Conservation (phyloP, 2,797 vertebrate species). For the Capromys pilorides region DNA sequence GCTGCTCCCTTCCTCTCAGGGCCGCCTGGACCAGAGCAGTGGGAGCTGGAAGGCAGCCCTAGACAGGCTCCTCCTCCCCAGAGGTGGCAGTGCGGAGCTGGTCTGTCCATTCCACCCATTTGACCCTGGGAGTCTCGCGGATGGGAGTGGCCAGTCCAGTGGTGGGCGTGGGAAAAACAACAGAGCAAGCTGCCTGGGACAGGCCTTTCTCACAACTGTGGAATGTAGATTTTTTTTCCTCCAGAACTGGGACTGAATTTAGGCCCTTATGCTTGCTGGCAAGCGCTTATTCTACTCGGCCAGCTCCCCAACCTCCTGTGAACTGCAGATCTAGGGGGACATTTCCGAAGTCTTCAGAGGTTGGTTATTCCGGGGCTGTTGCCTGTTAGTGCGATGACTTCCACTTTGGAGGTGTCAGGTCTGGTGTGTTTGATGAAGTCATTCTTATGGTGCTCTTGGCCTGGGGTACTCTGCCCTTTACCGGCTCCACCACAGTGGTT, state of each 20-base stretch:
- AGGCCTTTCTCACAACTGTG: neutral
- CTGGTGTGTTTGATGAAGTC: neutral
- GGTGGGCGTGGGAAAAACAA: neutral
- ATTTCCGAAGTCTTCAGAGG: neutral
- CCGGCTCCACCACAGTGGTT: neutral
- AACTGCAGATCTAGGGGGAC: neutral
- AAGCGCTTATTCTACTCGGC: too few relatives aligned
- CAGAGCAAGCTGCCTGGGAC: neutral
- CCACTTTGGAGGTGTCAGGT: neutral
- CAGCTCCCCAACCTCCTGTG: neutral
- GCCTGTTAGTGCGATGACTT: neutral
- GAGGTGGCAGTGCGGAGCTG: slow-evolving; percentile 9
- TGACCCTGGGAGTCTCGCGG: neutral
- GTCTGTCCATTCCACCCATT: neutral
- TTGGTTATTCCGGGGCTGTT: neutral
- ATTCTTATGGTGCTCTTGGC: neutral
- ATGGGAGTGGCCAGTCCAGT: neutral
- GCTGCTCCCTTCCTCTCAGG: neutral
- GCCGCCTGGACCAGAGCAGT: neutral
- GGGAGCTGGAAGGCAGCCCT: neutral
- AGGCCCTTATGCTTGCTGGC: too few relatives aligned
- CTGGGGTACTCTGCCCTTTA: neutral
- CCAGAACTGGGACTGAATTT: too few relatives aligned
- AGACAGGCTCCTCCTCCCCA: neutral
- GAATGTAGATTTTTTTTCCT: neutral